A percentile compares a stretch with the other conserved stretches of the same genome.
These are phyloP conservation scores for Tiphia femorata DNA, from an alignment of 2,888 invertebrate genomes.

Conservation along the genomic window DNA sequence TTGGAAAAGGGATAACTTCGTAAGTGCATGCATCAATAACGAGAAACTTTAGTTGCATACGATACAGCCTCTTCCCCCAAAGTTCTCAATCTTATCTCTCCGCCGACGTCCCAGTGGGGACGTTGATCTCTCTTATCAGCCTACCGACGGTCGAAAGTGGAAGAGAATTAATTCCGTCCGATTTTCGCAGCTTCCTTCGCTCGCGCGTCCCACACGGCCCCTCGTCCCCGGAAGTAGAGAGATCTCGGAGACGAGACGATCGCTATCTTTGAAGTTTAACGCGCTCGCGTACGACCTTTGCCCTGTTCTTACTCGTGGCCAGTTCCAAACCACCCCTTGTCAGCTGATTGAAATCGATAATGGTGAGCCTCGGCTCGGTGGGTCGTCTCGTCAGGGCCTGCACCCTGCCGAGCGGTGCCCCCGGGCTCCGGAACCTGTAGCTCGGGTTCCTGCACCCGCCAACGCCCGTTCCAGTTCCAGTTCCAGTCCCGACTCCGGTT, in stretches of 20 bases:
- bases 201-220: no score
- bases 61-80: no score
- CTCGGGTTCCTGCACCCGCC: conserved; percentile 56
- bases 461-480: conserved; percentile 45
- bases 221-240: not conserved
- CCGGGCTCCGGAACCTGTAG: conserved; percentile 62
- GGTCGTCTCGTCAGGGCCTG: conserved; percentile 51
- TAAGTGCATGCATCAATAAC: no score
- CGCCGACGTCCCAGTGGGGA: no score
- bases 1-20: no score
- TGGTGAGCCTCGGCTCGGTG: conserved; percentile 75
- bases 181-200: no score
- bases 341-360: conserved; percentile 81
- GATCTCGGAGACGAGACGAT: conserved; percentile 14
- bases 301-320: conserved; percentile 61
- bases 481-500: conserved; percentile 36
- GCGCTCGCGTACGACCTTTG: conserved; percentile 41
- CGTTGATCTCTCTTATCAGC: no score
- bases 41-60: no score
- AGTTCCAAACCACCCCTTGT: conserved; percentile 74
- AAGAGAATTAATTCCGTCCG: no score
- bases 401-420: conserved; percentile 51
- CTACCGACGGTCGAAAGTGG: no score
- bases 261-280: conserved; percentile 36
- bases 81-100: no score